A percentile compares a stretch with the other conserved stretches of the same genome.
Evolutionary conservation across 1,140 invertebrate species (phyloP).

Genomic region (Cotesia chilonis): DNA sequence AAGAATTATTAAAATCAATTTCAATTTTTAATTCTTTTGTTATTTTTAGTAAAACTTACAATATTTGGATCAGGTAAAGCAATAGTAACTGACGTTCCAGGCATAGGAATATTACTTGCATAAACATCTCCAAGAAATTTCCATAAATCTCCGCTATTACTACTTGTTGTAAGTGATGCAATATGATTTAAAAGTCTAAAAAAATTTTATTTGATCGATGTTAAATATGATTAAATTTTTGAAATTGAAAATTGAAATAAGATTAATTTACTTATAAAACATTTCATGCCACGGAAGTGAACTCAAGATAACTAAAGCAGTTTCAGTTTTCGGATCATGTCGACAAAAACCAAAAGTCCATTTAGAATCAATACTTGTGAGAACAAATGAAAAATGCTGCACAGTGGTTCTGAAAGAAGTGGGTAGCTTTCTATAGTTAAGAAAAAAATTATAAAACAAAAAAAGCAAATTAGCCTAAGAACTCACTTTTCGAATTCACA

Average conservation of each 20-base stretch:
- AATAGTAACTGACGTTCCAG: slow-evolving; percentile 59
- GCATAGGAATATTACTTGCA: slow-evolving; percentile 68
- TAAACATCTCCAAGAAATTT: slow-evolving; percentile 76
- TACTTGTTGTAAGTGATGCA: slow-evolving; percentile 68
- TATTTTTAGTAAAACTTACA: slow-evolving; percentile 46
- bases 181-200: slow-evolving; percentile 70
- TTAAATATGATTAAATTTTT: not conserved
- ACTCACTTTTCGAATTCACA: slow-evolving; percentile 82
- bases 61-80: slow-evolving; percentile 58
- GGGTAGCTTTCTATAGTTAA: no score
- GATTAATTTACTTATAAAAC: slow-evolving; percentile 80
- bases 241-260: slow-evolving; percentile 5
- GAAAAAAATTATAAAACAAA: no score
- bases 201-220: slow-evolving; percentile 26
- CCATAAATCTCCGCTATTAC: slow-evolving; percentile 66
- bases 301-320: slow-evolving; percentile 81
- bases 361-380: slow-evolving; percentile 92
- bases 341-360: slow-evolving; percentile 96
- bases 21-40: slow-evolving; percentile 1
- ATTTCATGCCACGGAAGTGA: slow-evolving; percentile 95
- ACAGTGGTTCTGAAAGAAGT: slow-evolving; percentile 71
- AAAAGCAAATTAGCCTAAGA: slow-evolving; percentile 27
- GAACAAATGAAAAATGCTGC: slow-evolving; percentile 91
- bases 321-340: slow-evolving; percentile 83
- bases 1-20: not conserved